Evolutionary conservation across 1,140 invertebrate species (phyloP), one percentile per base, ranked within the genome.

Genomic region (Leptinotarsa lineolata): DNA sequence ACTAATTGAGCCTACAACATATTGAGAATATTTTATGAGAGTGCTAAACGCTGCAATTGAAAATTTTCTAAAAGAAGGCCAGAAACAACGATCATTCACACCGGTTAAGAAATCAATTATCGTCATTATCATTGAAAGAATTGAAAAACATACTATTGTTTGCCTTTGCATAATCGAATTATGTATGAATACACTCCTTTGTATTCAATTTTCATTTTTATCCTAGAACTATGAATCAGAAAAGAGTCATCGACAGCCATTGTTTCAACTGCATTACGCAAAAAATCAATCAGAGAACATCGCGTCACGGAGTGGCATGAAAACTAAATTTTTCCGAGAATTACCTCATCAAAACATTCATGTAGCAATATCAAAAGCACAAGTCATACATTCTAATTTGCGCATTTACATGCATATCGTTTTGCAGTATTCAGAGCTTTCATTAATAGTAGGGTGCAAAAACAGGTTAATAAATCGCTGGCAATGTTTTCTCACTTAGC

Each of bases 311-410:
- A 54, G 48, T 13, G 15, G 48, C n/a, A 39, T 54, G 16, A n/a
- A 16, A 16, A 54, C 16, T 8, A 39, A 39, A 39, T 11, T 54
- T 54, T n/a, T 54, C n/a, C 2, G n/a, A 54, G n/a, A 54, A 54
- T 54, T 54, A 54, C 48, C 48, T 54, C 48, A 54, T 54, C 48
- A 54, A 54, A 54, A 54, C 48, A 54, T 16, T 18, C n/a, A 18
- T 18, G 48, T 18, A 54, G 48, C 15, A 54, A 18, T 54, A 18
- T 18, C 48, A n/a, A 54, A 39, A 39, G 30, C 30, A 39, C 30
- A 39, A 39, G 48, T 54, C 16, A 54, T 54, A 54, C 30, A 54
- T n/a, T n/a, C 48, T 18, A 54, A 54, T 54, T 54, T 54, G 48
- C 48, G n/a, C 48, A 54, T 54, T 54, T 54, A 54, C 48, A 54